Evolutionary conservation across 2,888 invertebrate species (phyloP).

Genomic region (Parascotia fuliginaria): DNA sequence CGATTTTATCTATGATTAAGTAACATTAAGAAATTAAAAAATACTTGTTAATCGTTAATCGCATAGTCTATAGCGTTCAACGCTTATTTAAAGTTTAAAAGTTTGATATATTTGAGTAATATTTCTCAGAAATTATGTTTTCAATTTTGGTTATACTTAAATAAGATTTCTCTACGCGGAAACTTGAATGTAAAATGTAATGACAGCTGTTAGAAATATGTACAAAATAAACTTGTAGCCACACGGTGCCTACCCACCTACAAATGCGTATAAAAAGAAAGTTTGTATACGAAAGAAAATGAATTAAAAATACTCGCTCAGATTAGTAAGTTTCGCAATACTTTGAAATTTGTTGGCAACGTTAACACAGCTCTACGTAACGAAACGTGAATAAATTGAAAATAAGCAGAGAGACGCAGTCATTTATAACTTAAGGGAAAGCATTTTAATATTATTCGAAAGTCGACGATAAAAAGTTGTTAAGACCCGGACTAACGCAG

Average conservation of each 20-base stretch:
- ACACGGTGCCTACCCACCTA: conserved; percentile 30
- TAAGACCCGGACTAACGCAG: conserved; percentile 23
- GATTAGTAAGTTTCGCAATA: conserved; percentile 60
- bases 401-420: conserved; percentile 54
- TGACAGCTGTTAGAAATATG: conserved; percentile 9
- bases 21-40: too few species aligned
- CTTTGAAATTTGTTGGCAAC: conserved; percentile 59
- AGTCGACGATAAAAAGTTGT: conserved; percentile 34
- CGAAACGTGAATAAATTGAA: conserved; percentile 62
- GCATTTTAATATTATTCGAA: conserved; percentile 46
- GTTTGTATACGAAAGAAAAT: conserved; percentile 47
- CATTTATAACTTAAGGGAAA: conserved; percentile 49
- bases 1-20: too few species aligned
- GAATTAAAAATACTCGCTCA: conserved; percentile 56
- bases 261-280: conserved; percentile 41
- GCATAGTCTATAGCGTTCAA: too few species aligned
- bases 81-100: too few species aligned
- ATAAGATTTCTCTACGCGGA: not conserved
- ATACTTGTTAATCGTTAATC: too few species aligned
- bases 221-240: conserved; percentile 32
- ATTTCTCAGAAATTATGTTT: too few species aligned
- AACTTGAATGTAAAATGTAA: not conserved
- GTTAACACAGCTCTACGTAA: conserved; percentile 57
- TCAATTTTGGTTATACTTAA: too few species aligned
- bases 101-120: too few species aligned